Percentiles rank a stretch among this genome's conserved stretches.
Evolutionary conservation across 2,888 invertebrate genomes (phyloP).

Genomic region (Tetrapedia diversipes): DNA sequence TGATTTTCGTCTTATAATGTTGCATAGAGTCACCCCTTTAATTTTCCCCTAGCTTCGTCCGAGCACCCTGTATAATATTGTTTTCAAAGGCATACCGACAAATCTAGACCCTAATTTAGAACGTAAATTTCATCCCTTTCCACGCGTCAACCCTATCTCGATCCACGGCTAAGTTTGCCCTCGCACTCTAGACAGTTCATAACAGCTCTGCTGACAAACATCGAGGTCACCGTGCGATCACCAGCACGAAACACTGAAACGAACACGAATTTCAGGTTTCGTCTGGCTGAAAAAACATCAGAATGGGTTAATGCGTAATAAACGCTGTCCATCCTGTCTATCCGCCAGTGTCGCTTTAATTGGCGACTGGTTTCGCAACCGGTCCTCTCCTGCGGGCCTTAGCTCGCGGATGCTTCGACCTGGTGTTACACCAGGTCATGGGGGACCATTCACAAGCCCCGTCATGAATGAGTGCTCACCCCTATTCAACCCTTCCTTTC

Average conservation of each 20-base stretch:
- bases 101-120: too few relatives aligned
- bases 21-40: too few relatives aligned
- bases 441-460: conserved; percentile 68
- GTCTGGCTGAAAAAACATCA: conserved; percentile 23
- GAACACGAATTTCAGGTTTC: conserved; percentile 66
- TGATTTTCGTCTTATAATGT: too few relatives aligned
- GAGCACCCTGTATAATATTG: too few relatives aligned
- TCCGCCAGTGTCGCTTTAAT: conserved; percentile 65
- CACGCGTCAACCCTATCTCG: too few relatives aligned
- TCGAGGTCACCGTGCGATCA: conserved; percentile 22
- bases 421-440: conserved; percentile 19
- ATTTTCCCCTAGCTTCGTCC: too few relatives aligned
- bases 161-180: too few relatives aligned
- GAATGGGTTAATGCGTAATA: conserved; percentile 70
- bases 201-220: conserved; percentile 20
- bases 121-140: too few relatives aligned
- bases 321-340: conserved; percentile 60
- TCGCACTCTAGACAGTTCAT: too few relatives aligned
- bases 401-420: conserved; percentile 28
- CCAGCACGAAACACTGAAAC: conserved; percentile 22
- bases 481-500: too few relatives aligned
- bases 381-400: conserved; percentile 52
- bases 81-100: too few relatives aligned
- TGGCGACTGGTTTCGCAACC: conserved; percentile 71
- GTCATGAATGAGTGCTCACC: conserved; percentile 67